Conservation (phyloP, 2,113 vertebrate species). For the Ptilonorhynchus violaceus region DNA sequence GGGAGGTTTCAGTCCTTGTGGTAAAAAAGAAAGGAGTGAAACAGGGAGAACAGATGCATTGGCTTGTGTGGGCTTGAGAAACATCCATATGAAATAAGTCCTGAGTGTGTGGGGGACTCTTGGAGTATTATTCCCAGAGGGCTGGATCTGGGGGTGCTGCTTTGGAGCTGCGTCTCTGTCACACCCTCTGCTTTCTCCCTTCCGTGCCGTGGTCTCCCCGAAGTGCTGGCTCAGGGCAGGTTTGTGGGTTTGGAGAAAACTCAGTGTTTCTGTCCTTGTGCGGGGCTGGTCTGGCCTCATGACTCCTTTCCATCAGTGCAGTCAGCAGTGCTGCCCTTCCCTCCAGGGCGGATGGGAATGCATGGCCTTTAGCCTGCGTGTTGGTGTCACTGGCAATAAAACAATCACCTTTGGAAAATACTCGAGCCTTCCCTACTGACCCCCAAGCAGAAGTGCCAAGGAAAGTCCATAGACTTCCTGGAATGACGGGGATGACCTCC, state of each 20-base stretch:
- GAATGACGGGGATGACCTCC: not conserved
- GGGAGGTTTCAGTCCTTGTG: not conserved
- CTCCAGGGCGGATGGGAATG: not conserved
- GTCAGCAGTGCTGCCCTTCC: not conserved
- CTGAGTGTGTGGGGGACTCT: not conserved
- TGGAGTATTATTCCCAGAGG: not conserved
- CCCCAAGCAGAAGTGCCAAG: not conserved
- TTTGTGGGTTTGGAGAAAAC: not conserved
- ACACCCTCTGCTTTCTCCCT: not conserved
- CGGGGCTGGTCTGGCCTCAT: not conserved
- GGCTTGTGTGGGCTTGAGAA: conserved; percentile 26
- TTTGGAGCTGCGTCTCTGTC: not conserved
- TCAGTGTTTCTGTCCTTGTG: not conserved
- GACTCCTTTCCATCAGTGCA: not conserved
- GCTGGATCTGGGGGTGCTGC: not conserved
- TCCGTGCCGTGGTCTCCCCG: not conserved
- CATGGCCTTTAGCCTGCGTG: not conserved
- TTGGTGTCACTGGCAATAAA: not conserved
- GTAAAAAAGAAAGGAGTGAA: not conserved
- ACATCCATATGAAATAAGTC: not conserved
- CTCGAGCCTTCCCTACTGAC: not conserved
- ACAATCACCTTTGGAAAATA: not conserved
- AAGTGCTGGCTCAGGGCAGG: not conserved
- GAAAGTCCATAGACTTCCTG: not conserved
- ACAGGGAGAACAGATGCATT: not conserved